phyloP scores from a whole-genome alignment of 2,113 vertebrate species.

The Notiomystis cincta region DNA sequence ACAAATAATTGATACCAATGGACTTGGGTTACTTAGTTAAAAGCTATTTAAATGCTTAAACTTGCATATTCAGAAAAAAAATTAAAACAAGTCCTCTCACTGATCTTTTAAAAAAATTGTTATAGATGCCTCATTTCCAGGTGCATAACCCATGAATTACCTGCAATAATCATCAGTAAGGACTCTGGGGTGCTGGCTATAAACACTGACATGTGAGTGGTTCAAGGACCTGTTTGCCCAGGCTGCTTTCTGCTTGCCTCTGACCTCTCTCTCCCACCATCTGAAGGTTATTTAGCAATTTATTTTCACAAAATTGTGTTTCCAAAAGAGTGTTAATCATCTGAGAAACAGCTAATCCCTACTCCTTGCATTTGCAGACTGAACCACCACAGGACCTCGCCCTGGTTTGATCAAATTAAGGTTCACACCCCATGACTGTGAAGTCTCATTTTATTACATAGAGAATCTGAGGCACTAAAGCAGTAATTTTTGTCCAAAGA shows the following conservation, averaged over 20 bases:
- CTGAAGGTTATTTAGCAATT: neutral
- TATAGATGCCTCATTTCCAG: neutral
- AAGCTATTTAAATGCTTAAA: conserved; percentile 54
- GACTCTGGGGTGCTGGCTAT: neutral
- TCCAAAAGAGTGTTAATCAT: neutral
- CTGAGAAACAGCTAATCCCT: neutral
- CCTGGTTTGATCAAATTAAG: neutral
- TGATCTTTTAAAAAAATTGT: neutral
- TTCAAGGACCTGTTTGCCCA: neutral
- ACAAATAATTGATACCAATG: conserved; percentile 61
- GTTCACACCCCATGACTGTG: neutral
- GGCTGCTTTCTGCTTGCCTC: neutral
- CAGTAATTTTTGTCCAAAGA: neutral
- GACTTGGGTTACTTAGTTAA: conserved; percentile 52
- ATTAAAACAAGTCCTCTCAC: neutral
- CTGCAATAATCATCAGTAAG: neutral
- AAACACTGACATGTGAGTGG: fast-evolving
- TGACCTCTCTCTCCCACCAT: neutral
- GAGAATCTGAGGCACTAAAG: neutral
- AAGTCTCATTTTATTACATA: neutral
- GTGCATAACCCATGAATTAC: neutral
- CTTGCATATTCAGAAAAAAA: neutral
- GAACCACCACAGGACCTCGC: neutral
- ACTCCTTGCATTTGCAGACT: neutral
- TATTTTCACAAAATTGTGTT: neutral